Evolutionary conservation across 2,888 invertebrate genomes (phyloP), one percentile per base, ranked within the genome.

Genomic region (Anaspis maculata): DNA sequence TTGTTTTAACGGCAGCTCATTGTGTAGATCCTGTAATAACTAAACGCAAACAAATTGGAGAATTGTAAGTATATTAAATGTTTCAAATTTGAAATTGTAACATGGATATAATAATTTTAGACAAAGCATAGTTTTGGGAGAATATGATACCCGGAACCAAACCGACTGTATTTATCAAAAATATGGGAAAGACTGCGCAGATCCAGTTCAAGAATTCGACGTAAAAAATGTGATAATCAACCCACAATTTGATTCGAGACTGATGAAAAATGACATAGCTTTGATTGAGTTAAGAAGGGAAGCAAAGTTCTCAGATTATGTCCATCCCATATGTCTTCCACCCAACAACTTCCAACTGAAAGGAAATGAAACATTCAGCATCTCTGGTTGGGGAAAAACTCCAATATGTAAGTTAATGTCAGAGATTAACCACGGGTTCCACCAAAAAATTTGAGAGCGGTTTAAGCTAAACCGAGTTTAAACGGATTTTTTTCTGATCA

Each of bases 61-160:
- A 41, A 32, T 28, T 54, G 56, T 57, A 43, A 48, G 55, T 52
- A n/a, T n/a, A n/a, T n/a, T n/a, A n/a, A n/a, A n/a, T n/a, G n/a
- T n/a, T n/a, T n/a, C 12, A n/a, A n/a, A n/a, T n/a, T 15, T 15
- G 13, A 21, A 14, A 13, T 13, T 25, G 15, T 25, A n/a, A n/a
- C n/a, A n/a, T n/a, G n/a, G 6, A 2, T 13, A 10, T 5, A 1
- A 25, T 21, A 4, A 34, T 56, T 59, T n/a, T 48, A 76, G 74
- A 36, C 61, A 66, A 41, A 64, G 68, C 23, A 71, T 74, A 2
- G 70, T 79, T 7, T 61, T 82, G 22, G 82, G 82, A 1, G 82
- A 82, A 61, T 78, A 77, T 48, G 75, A 82, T 51, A 72, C 69
- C 0, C 70, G 72, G 44, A 72, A 69, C 1, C 70, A 73, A 21